Evolutionary conservation across 2,113 vertebrate species (phyloP), one percentile per base, ranked within the genome.

Genomic region (Vanacampus margaritifer): DNA sequence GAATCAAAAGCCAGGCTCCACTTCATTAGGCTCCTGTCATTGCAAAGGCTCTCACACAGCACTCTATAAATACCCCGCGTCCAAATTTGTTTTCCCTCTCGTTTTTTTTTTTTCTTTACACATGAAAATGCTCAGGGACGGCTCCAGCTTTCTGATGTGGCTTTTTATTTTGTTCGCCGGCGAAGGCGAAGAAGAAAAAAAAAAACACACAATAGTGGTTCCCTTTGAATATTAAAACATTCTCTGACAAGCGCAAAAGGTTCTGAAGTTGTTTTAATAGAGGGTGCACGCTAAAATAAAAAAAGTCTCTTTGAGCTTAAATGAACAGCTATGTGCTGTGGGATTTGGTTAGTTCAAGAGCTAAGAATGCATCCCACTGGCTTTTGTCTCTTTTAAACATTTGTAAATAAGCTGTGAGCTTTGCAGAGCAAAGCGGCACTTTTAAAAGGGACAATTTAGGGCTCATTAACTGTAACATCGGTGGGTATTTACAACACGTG

Each of bases 221-320:
- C 86, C 86, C 86, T 86, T 86, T 83, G 88, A 91, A 92, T 92
- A 92, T 93, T 92, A 90, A 92, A 91, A 91, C 89, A 88, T 90
- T 91, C 89, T 88, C 89, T 76, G 79, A 86, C 73, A 65, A 80
- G 78, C 80, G 81, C 86, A 89, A 43, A 88, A 88, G 84, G 89
- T 86, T 91, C 90, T 91, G 88, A 90, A 89, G 90, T 87, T 89
- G 60, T 91, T 90, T 90, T 86, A 86, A 88, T 84, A 86, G 87
- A 80, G 54, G 82, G 67, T 75, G 69, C 73, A 68, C n/a, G 82
- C 75, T 85, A 90, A 91, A 91, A 5, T 3, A 32, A 57, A 91
- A 90, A 91, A 89, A 80, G 78, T 81, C 76, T 79, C 81, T 89
- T 89, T 89, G 81, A 91, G 82, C 75, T 89, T 86, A 88, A 24